phyloP scores from a whole-genome alignment of 2,888 invertebrate species.

The Escarpia spicata region DNA sequence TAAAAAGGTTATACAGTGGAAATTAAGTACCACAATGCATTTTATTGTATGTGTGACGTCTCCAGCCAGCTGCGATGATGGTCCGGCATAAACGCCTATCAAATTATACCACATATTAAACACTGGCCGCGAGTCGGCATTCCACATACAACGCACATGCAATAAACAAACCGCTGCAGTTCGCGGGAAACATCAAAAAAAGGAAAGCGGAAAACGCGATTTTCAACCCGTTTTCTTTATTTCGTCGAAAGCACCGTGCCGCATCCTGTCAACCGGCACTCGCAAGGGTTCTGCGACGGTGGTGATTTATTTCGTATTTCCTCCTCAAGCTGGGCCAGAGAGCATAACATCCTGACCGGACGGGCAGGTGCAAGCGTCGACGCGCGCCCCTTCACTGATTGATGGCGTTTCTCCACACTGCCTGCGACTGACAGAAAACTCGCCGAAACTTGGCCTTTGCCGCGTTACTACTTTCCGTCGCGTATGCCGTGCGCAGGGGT shows the following conservation, averaged over 20 bases:
- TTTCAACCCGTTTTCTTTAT: background rate
- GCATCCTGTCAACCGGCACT: background rate
- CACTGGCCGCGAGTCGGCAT: background rate
- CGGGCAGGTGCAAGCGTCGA: background rate
- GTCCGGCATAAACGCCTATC: background rate
- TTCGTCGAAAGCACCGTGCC: background rate
- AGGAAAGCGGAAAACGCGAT: conserved; percentile 12
- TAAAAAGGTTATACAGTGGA: background rate
- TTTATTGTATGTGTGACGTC: background rate
- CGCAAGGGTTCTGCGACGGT: background rate
- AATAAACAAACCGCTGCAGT: conserved; percentile 1
- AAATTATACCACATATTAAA: background rate
- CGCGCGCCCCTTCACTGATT: background rate
- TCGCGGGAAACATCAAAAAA: background rate
- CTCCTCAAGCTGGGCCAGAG: conserved; percentile 11
- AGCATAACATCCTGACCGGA: background rate
- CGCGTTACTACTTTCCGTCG: conserved; percentile 16
- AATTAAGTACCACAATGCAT: background rate
- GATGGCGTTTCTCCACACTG: background rate
- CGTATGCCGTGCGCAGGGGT: conserved; percentile 1
- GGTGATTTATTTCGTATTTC: conserved; percentile 13
- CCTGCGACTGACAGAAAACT: background rate
- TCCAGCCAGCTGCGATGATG: background rate
- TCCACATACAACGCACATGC: background rate
- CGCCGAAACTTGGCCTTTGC: background rate